These are phyloP conservation scores for Amphipyra berbera DNA, from an alignment of 2,888 invertebrate species.

Conservation along the genomic window DNA sequence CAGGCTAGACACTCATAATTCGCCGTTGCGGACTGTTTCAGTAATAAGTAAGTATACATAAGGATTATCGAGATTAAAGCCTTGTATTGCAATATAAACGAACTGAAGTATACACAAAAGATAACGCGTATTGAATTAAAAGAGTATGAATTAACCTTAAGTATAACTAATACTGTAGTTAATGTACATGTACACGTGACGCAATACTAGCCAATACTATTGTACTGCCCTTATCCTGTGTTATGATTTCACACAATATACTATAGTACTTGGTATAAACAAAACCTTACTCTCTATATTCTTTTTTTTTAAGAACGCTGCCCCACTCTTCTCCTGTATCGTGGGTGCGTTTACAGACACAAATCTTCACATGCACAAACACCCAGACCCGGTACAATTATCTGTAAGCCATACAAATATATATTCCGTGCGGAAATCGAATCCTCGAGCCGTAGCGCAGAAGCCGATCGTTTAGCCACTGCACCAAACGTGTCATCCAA, in stretches of 20 bases:
- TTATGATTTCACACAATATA: constrained; percentile 45
- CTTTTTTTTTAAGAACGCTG: no score
- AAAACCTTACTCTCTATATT: constrained; percentile 18
- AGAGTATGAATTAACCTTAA: constrained; percentile 30
- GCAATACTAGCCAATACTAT: constrained; percentile 1
- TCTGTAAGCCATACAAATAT: no score
- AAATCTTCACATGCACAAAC: no score
- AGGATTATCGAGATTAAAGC: constrained; percentile 37
- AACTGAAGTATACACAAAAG: constrained; percentile 18
- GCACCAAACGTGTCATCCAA: no score
- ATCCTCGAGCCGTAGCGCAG: no score
- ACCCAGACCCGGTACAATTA: no score
- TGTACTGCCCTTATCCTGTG: constrained; percentile 26
- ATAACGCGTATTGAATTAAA: constrained; percentile 16
- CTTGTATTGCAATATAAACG: constrained; percentile 21
- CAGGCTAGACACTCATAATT: no score
- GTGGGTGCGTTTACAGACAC: no score
- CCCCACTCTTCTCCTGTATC: no score
- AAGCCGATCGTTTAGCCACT: no score
- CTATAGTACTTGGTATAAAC: constrained; percentile 35
- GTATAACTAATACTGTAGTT: background rate
- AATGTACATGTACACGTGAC: background rate
- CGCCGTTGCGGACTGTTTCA: no score
- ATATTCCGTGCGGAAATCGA: no score
- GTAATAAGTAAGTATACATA: background rate